Evolutionary conservation across 2,113 vertebrate genomes (phyloP).

Genomic region (Glareola pratincola): DNA sequence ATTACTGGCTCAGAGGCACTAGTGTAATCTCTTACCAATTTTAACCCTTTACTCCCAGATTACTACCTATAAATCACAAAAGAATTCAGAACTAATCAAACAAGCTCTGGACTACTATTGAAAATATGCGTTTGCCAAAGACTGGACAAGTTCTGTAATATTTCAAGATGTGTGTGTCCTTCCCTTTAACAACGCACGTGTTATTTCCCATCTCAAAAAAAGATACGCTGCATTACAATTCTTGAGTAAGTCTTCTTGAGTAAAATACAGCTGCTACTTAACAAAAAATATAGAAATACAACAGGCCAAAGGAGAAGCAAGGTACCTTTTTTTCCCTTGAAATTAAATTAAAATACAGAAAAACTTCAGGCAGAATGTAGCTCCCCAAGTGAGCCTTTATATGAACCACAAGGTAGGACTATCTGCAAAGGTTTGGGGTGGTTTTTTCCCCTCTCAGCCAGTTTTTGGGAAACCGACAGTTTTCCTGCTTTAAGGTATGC

Average conservation of each 20-base stretch:
- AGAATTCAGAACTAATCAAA: not conserved
- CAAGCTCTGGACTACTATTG: not conserved
- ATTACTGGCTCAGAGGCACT: not conserved
- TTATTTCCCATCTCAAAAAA: not conserved
- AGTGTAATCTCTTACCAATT: not conserved
- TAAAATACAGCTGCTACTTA: not conserved
- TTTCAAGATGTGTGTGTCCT: not conserved
- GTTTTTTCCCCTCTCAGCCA: too few species aligned
- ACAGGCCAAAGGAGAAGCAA: not conserved
- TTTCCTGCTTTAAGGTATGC: not conserved
- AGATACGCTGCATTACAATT: too few species aligned
- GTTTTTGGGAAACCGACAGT: not conserved
- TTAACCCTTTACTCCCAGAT: not conserved
- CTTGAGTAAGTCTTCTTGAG: too few species aligned
- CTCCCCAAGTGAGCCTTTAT: not conserved
- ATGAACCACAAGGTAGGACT: fast-evolving
- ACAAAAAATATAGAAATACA: not conserved
- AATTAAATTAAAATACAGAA: not conserved
- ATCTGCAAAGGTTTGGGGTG: not conserved
- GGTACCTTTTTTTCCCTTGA: too few species aligned
- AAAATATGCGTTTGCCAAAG: not conserved
- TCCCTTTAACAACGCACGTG: not conserved
- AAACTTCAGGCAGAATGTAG: not conserved
- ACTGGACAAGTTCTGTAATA: not conserved
- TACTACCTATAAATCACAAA: not conserved